phyloP scores from a whole-genome alignment of 2,797 vertebrate genomes.

The Gobio occitaniae region DNA sequence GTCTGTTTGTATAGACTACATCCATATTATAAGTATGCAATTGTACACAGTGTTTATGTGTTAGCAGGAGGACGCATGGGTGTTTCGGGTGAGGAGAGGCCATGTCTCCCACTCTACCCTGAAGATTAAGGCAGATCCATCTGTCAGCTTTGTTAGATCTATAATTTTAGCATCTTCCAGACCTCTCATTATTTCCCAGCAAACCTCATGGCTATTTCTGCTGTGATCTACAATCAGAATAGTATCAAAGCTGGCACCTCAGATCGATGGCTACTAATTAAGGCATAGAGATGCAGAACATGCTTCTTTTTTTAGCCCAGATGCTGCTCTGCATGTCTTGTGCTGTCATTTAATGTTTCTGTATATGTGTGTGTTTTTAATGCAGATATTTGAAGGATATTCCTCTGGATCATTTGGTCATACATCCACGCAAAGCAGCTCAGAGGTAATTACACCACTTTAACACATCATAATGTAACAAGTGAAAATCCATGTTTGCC shows the following conservation, averaged over 20 bases:
- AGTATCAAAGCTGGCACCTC: constrained; percentile 61
- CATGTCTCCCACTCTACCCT: constrained; percentile 58
- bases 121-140: constrained; percentile 56
- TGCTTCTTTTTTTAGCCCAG: constrained; percentile 57
- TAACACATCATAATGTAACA: background rate
- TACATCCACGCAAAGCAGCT: constrained; percentile 64
- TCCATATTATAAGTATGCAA: background rate
- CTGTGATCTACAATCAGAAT: constrained; percentile 60
- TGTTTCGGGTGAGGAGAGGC: constrained; percentile 49
- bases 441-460: constrained; percentile 73
- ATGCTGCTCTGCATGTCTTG: constrained; percentile 26
- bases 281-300: constrained; percentile 55
- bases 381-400: constrained; percentile 80
- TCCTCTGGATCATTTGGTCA: constrained; percentile 69
- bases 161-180: constrained; percentile 66
- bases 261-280: constrained; percentile 61
- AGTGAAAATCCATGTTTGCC: background rate
- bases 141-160: constrained; percentile 57
- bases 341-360: constrained; percentile 12
- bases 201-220: constrained; percentile 62
- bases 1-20: constrained; percentile 11
- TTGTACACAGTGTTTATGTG: background rate
- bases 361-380: constrained; percentile 38
- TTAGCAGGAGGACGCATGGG: constrained; percentile 49
- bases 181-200: constrained; percentile 54